A percentile compares a stretch with the other conserved stretches of the same genome.
Evolutionary conservation across 2,888 invertebrate genomes (phyloP).

Genomic region (Lagria hirta): DNA sequence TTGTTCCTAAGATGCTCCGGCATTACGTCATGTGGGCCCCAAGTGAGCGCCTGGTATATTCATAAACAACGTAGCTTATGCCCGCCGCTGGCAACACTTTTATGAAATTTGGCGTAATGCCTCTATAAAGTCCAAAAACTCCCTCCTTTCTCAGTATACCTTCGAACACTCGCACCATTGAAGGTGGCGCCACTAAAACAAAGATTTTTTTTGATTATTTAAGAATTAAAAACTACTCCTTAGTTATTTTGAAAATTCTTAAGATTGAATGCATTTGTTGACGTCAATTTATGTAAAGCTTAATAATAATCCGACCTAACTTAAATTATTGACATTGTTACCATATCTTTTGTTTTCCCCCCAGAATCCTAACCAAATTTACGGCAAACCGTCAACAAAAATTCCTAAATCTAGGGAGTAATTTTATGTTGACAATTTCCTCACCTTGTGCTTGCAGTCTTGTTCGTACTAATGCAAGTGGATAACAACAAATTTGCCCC

Average conservation of each 20-base stretch:
- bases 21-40: slow-evolving; percentile 94
- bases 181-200: slow-evolving; percentile 48
- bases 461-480: slow-evolving; percentile 92
- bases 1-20: slow-evolving; percentile 46
- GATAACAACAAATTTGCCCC: slow-evolving; percentile 97
- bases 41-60: slow-evolving; percentile 83
- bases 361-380: too few relatives aligned
- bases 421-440: too few relatives aligned
- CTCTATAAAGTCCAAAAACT: slow-evolving; percentile 87
- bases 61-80: slow-evolving; percentile 98
- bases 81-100: slow-evolving; percentile 98
- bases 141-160: slow-evolving; percentile 88
- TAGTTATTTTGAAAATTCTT: too few relatives aligned
- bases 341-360: too few relatives aligned
- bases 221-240: too few relatives aligned
- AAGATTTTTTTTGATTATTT: too few relatives aligned
- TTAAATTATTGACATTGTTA: too few relatives aligned
- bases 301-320: too few relatives aligned
- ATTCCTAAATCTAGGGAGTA: too few relatives aligned
- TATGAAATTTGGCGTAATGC: slow-evolving; percentile 97
- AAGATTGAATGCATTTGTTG: too few relatives aligned
- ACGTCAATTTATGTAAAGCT: too few relatives aligned
- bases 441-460: slow-evolving; percentile 91
- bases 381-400: too few relatives aligned
- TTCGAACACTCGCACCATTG: slow-evolving; percentile 78